Base-by-base conservation (phyloP, 1,140 invertebrate genomes). In the Pararge aegeria region DNA sequence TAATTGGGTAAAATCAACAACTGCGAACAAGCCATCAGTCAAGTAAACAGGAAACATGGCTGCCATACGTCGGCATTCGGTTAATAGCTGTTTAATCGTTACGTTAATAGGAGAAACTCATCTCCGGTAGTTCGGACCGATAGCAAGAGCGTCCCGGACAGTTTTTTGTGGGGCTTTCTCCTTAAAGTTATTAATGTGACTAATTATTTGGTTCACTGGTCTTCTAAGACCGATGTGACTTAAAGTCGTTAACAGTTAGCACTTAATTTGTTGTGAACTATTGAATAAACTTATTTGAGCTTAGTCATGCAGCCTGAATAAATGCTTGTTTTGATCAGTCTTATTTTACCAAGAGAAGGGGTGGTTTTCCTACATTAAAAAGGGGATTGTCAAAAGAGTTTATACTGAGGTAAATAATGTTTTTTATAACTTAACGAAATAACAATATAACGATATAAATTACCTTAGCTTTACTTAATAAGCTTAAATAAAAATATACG, bases 101-200 rank as follows among this genome's bases (percentile, higher is more conserved):
- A 74, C 69, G 66, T 75, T 87, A 87, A 87, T 83, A 61, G 78
- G 82, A 79, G 83, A 87, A 85, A 87, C 74, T 68, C 57, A 70
- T 62, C 72, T 75, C 77, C 72, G 68, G 60, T 46, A 12, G 38
- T 42, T 53, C 64, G 44, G 55, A 38, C 63, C 66, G 50, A 65
- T 66, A 59, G 61, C 61, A 66, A 63, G 65, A 70, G 55, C 49
- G 66, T 68, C 55, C 66, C 60, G 64, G 38, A 72, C 61, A 59
- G 60, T 73, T 79, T 80, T 66, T 75, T 78, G 49, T 55, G 44
- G 55, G 37, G 68, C 71, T 83, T 83, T 79, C 78, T 71, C 70
- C 61, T 65, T 70, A 64, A 53, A 40, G 61, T 68, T 60, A 62
- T 63, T 48, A 51, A 52, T 58, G 30, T 29, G 24, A 19, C 48